Percentiles rank a stretch among this genome's conserved stretches.
Evolutionary conservation across 2,797 vertebrate species (phyloP).

Genomic region (Myotis planiceps): DNA sequence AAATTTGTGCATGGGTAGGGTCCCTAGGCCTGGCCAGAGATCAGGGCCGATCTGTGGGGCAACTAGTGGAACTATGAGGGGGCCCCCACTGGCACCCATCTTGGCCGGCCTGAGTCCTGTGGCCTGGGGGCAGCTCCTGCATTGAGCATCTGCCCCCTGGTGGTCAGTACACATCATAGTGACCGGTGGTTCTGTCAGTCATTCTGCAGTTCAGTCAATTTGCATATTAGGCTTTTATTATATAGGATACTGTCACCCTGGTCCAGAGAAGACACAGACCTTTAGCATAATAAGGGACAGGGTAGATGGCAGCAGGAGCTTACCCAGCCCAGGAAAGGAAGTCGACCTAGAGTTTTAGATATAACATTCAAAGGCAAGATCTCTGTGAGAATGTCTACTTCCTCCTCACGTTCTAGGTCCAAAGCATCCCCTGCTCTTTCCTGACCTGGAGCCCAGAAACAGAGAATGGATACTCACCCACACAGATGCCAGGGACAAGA

Average conservation of each 20-base stretch:
- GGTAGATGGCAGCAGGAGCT: not conserved
- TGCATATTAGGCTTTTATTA: too few species aligned
- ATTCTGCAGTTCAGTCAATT: too few species aligned
- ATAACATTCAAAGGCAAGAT: not conserved
- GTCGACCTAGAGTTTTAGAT: not conserved
- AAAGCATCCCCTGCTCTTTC: not conserved
- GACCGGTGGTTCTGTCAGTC: too few species aligned
- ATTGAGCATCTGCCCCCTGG: too few species aligned
- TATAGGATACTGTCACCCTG: not conserved
- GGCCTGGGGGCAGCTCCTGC: too few species aligned
- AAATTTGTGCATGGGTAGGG: too few species aligned
- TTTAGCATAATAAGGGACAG: not conserved
- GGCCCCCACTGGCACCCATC: too few species aligned
- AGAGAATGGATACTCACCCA: not conserved
- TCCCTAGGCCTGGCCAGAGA: too few species aligned
- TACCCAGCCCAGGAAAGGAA: not conserved
- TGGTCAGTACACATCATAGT: too few species aligned
- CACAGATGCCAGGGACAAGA: not conserved
- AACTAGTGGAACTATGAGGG: too few species aligned
- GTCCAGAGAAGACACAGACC: not conserved
- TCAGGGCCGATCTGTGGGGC: too few species aligned
- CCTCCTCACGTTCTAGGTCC: not conserved
- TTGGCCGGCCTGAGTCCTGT: too few species aligned
- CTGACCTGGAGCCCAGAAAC: not conserved
- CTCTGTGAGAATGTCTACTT: not conserved